Conservation (phyloP, 2,113 vertebrate genomes). For the Spheniscus mendiculus region DNA sequence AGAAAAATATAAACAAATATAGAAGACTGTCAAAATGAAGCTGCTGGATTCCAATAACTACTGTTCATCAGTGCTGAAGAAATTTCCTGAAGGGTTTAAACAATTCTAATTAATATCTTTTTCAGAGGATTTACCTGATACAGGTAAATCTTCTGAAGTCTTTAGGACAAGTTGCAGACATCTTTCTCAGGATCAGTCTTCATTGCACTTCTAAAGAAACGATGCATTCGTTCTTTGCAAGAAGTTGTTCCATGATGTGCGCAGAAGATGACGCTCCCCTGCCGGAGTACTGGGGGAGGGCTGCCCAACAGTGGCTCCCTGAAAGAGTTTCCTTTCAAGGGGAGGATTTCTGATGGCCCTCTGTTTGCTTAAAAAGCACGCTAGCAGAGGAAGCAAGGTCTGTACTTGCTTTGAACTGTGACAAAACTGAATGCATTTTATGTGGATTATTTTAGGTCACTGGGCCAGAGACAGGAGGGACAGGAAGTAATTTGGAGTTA, state of each 20-base stretch:
- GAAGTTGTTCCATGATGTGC: not conserved
- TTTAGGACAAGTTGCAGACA: not conserved
- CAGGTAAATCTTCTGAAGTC: not conserved
- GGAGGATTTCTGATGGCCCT: not conserved
- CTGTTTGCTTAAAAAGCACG: accelerated
- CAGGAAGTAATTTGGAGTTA: not conserved
- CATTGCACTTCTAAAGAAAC: not conserved
- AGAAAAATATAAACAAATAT: not conserved
- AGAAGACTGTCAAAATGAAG: not conserved
- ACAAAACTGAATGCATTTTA: not conserved
- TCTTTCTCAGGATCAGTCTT: not conserved
- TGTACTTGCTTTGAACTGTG: not conserved
- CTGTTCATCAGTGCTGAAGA: not conserved
- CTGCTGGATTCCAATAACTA: not conserved
- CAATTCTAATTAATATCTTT: not conserved
- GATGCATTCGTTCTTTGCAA: accelerated
- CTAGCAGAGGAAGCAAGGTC: not conserved
- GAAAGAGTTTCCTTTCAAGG: not conserved
- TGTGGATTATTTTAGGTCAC: slow-evolving; percentile 7
- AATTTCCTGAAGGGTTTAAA: not conserved
- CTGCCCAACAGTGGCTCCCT: not conserved
- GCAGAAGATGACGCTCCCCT: accelerated
- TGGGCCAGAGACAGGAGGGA: slow-evolving; percentile 26
- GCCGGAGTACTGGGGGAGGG: accelerated
- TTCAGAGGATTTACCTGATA: not conserved